A percentile compares a stretch with the other conserved stretches of the same genome.
phyloP scores from a whole-genome alignment of 2,797 vertebrate genomes.

The Epinephelus malabaricus region DNA sequence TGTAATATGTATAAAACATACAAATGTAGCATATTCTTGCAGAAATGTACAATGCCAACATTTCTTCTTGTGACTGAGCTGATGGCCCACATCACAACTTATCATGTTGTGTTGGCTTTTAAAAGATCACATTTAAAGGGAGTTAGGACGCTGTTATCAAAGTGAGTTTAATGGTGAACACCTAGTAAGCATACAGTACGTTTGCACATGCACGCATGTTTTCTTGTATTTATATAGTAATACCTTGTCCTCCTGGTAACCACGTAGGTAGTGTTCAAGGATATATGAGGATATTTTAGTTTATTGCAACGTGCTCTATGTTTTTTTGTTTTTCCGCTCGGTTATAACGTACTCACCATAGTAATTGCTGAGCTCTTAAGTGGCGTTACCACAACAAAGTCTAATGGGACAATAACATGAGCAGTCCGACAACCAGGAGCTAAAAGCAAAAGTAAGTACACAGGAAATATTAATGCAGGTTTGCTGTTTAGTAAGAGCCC shows the following conservation, averaged over 20 bases:
- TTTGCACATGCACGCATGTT: neutral
- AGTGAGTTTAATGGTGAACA: conserved; percentile 15
- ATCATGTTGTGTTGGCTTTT: conserved; percentile 6
- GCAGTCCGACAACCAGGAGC: conserved; percentile 1
- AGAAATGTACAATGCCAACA: too few species aligned
- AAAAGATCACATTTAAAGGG: neutral
- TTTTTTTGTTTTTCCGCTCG: neutral
- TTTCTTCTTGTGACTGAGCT: too few species aligned
- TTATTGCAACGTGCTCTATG: too few species aligned
- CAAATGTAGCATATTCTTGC: too few species aligned
- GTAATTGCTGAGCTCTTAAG: neutral
- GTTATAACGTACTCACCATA: neutral
- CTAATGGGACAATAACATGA: neutral
- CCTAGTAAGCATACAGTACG: conserved; percentile 11
- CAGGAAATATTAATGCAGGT: neutral
- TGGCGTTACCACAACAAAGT: neutral
- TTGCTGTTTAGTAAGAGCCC: neutral
- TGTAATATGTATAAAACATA: too few species aligned
- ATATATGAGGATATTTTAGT: too few species aligned
- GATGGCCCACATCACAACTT: conserved; percentile 9
- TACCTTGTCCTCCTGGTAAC: neutral
- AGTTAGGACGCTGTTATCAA: neutral
- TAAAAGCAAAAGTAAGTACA: neutral
- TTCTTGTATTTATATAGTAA: neutral
- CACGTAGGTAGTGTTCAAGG: too few species aligned